phyloP scores from a whole-genome alignment of 1,140 invertebrate species.

The Papilio xuthus region DNA sequence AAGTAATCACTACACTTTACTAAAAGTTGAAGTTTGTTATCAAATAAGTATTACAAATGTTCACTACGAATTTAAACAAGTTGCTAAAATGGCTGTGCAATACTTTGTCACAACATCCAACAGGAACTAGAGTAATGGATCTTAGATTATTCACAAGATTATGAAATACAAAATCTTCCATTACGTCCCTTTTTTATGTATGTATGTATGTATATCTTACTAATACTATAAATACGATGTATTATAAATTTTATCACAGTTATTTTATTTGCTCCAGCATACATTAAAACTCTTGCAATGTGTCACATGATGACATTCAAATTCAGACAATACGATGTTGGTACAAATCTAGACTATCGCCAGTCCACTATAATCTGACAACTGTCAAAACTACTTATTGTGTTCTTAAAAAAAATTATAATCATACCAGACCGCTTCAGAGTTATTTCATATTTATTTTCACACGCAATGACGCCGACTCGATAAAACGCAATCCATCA shows the following conservation, averaged over 20 bases:
- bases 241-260: background rate
- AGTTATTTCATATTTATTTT: conserved; percentile 18
- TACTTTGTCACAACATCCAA: background rate
- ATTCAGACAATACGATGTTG: background rate
- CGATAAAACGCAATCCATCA: conserved; percentile 46
- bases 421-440: background rate
- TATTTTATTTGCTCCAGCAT: background rate
- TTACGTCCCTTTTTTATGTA: background rate
- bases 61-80: background rate
- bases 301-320: too few relatives aligned
- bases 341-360: background rate
- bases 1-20: background rate
- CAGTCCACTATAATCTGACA: background rate
- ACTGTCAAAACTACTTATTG: background rate
- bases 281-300: background rate
- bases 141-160: background rate
- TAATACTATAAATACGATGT: too few relatives aligned
- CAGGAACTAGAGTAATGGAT: background rate
- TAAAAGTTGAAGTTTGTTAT: background rate
- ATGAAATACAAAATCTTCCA: background rate
- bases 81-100: background rate
- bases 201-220: too few relatives aligned
- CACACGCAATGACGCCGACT: conserved; percentile 21
- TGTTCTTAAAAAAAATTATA: background rate
- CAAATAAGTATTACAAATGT: too few relatives aligned